Base-by-base conservation (phyloP, 2,888 invertebrate species). In the Limnephilus auricula region DNA sequence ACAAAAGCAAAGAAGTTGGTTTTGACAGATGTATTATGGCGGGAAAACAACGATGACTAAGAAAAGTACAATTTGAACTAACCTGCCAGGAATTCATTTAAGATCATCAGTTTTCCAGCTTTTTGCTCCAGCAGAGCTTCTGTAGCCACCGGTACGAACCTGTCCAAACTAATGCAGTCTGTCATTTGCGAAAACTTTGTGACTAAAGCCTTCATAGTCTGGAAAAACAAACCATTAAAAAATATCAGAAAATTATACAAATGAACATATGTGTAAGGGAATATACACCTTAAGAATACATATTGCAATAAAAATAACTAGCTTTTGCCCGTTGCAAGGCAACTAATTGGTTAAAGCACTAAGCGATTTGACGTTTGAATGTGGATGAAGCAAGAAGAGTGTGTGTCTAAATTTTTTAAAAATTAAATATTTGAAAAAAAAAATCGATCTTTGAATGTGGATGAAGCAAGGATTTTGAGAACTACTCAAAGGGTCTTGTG, bases 21-120 rank as follows among this genome's bases (percentile, higher is more conserved):
- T 18, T 50, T 50, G 18, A 50, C 50, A 18, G 18, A 3, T 45
- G 12, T 12, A 45, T 45, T 45, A 12, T 45, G 45, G 45, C 18
- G 50, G 50, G 50, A 50, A 50, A 50, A 65, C 9, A n/a, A 0
- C 9, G 65, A 9, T 65, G 25, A 65, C 0, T 25, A 65, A 25
- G 65, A 65, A 65, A 25, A 65, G 9, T 65, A 9, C 6, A 25
- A 82, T 80, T 80, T 32, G 15, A 25, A 89, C 34, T 96, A 94
- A 94, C 97, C 98, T 12, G 98, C 98, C 94, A 98, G 96, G 93
- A 98, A 97, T 87, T 97, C 96, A 93, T 97, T 97, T 91, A 96
- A 94, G 30, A 95, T 94, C 90, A 96, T 96, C 18, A 98, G 95
- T 10, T 95, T 94, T 2, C 96, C 96, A 0, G 97, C 97, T 1